Evolutionary conservation across 2,888 invertebrate species (phyloP).

Genomic region (Pterostichus madidus): DNA sequence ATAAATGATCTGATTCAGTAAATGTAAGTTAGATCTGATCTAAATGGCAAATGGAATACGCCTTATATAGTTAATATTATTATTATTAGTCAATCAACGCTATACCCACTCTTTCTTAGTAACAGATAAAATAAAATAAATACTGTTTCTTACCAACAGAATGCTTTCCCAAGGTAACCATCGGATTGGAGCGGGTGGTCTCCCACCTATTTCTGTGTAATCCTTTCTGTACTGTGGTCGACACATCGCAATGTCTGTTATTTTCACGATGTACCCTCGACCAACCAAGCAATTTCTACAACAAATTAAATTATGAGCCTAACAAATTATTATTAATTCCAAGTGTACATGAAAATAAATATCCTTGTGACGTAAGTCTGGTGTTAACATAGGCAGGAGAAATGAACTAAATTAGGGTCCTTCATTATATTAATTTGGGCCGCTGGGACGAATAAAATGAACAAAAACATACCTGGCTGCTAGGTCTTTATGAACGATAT

Average conservation of each 20-base stretch:
- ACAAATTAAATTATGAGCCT: constrained; percentile 68
- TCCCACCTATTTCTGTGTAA: constrained; percentile 82
- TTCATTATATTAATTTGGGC: constrained; percentile 42
- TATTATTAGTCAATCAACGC: no score
- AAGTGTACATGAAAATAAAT: constrained; percentile 43
- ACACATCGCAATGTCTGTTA: constrained; percentile 83
- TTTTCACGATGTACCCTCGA: constrained; percentile 81
- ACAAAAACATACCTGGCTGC: constrained; percentile 81
- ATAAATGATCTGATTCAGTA: no score
- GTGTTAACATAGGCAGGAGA: constrained; percentile 6
- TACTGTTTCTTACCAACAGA: constrained; percentile 78
- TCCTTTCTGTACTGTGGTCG: constrained; percentile 82
- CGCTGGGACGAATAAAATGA: constrained; percentile 26
- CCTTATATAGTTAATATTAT: no score
- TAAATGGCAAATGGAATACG: no score
- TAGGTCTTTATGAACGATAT: constrained; percentile 89
- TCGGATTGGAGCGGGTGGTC: constrained; percentile 82
- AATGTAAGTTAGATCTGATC: no score
- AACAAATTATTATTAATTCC: constrained; percentile 40
- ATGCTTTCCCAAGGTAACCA: constrained; percentile 85
- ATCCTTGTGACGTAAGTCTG: constrained; percentile 25
- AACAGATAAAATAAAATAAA: not conserved
- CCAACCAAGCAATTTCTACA: constrained; percentile 82
- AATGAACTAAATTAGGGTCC: constrained; percentile 47
- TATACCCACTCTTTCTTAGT: not conserved